Base-by-base conservation (phyloP, 2,888 invertebrate genomes). In the Leistus spinibarbis region DNA sequence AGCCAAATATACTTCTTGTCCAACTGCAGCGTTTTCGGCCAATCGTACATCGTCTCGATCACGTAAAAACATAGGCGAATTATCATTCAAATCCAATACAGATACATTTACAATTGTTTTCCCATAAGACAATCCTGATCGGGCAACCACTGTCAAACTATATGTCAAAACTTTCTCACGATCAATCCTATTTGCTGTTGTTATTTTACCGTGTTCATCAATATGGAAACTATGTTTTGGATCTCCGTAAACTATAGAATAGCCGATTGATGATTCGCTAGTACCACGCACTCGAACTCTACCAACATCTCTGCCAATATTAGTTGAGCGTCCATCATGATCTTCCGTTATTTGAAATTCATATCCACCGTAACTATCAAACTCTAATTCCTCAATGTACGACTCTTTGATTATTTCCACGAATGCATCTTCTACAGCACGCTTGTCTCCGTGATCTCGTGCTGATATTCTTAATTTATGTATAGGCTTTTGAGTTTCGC, bases 1-100 rank as follows among this genome's bases (percentile, higher is more conserved):
- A 0, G 96, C 94, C 79, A 96, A 89, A 85, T 94, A 96, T 40
- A 98, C 92, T 86, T 97, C 96, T 85, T 96, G 95, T 0, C 97
- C 97, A 53, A 97, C 95, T 19, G 98, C 97, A 80, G 95, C 93
- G 84, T 97, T 95, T 87, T 97, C 97, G 16, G 91, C 89, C 76
- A 98, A 88, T 77, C 89, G 88, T 63, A 95, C 91, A 84, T 94
- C 93, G 82, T 95, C 94, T 81, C 91, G 92, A 78, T 93, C 93
- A 81, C 91, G 90, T 20, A 91, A 89, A 84, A 96, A 96, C 77
- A 90, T 88, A 2, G 98, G 98, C 73, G 92, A 90, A 84, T 97
- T 97, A 85, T 98, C 98, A 85, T 98, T 98, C 3, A 95, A 88
- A 86, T 98, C 98, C 56, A 91, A 85, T 3, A 98, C 89, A 1